A percentile compares a stretch with the other conserved stretches of the same genome.
These are phyloP conservation scores for Pelodytes ibericus DNA, from an alignment of 2,797 vertebrate genomes.

Conservation along the genomic window DNA sequence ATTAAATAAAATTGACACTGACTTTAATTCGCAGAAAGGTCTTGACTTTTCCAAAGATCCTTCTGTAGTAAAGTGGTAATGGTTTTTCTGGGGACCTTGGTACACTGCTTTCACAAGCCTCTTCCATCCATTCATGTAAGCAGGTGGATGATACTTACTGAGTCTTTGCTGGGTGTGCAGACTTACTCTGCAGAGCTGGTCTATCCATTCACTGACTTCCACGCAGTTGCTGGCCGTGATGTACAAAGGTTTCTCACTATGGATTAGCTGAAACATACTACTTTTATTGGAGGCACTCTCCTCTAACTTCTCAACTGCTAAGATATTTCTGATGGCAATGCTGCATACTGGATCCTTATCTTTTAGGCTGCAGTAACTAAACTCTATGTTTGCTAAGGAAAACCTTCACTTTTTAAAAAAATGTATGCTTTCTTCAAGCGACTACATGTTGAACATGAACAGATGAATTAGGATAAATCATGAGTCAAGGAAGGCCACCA, in stretches of 20 bases:
- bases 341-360: conserved; percentile 90
- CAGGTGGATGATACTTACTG: conserved; percentile 85
- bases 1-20: too few species aligned
- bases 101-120: conserved; percentile 92
- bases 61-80: too few species aligned
- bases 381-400: too few species aligned
- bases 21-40: too few species aligned
- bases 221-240: conserved; percentile 96
- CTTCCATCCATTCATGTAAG: conserved; percentile 84
- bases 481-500: too few species aligned
- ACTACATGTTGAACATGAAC: too few species aligned
- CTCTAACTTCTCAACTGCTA: conserved; percentile 95
- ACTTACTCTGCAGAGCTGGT: conserved; percentile 88
- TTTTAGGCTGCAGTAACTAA: too few species aligned
- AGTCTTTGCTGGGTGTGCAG: conserved; percentile 89
- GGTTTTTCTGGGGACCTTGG: conserved; percentile 77
- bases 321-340: conserved; percentile 91
- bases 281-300: conserved; percentile 96
- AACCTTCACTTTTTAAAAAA: too few species aligned
- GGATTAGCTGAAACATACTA: conserved; percentile 98
- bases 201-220: conserved; percentile 94
- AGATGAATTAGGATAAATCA: too few species aligned
- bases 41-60: too few species aligned
- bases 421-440: too few species aligned
- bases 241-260: conserved; percentile 90